A percentile compares a stretch with the other conserved stretches of the same genome.
Evolutionary conservation across 2,888 invertebrate genomes (phyloP).

Genomic region (Drosophila peninsularis): DNA sequence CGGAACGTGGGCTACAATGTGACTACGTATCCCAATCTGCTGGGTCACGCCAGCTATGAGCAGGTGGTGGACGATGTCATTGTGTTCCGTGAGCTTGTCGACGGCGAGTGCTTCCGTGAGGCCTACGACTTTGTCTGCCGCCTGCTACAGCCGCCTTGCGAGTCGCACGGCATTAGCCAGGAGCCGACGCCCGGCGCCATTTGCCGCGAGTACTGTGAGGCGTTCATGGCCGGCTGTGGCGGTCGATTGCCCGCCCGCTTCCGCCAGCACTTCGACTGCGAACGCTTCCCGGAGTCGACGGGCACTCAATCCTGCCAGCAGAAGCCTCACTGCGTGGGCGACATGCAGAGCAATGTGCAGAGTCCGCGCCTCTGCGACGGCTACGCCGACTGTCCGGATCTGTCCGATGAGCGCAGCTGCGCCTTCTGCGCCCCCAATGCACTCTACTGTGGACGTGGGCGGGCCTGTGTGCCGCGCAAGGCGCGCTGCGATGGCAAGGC

Average conservation of each 20-base stretch:
- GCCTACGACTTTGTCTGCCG: slow-evolving; percentile 96
- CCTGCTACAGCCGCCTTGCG: slow-evolving; percentile 92
- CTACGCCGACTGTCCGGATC: slow-evolving; percentile 92
- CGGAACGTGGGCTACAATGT: slow-evolving; percentile 90
- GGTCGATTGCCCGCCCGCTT: slow-evolving; percentile 89
- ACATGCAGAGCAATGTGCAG: slow-evolving; percentile 90
- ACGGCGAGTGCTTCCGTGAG: slow-evolving; percentile 94
- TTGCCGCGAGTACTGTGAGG: slow-evolving; percentile 93
- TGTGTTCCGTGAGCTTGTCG: slow-evolving; percentile 93
- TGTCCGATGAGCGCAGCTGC: slow-evolving; percentile 92
- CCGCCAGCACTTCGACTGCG: slow-evolving; percentile 90
- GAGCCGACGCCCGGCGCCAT: slow-evolving; percentile 83
- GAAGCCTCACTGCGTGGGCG: slow-evolving; percentile 92
- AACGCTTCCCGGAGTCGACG: slow-evolving; percentile 91
- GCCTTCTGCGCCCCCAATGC: slow-evolving; percentile 90
- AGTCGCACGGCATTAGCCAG: slow-evolving; percentile 87
- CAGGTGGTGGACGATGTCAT: slow-evolving; percentile 91
- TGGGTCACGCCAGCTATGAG: slow-evolving; percentile 87
- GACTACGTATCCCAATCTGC: slow-evolving; percentile 92
- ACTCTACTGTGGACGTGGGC: slow-evolving; percentile 92
- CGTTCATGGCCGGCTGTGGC: slow-evolving; percentile 93
- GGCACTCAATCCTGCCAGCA: slow-evolving; percentile 90
- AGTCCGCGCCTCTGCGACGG: slow-evolving; percentile 94
- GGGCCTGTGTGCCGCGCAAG: slow-evolving; percentile 89
- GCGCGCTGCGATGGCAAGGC: slow-evolving; percentile 92